Percentiles rank a stretch among this genome's conserved stretches.
Evolutionary conservation across 2,113 vertebrate genomes (phyloP).

Genomic region (Zosterops hypoxanthus): DNA sequence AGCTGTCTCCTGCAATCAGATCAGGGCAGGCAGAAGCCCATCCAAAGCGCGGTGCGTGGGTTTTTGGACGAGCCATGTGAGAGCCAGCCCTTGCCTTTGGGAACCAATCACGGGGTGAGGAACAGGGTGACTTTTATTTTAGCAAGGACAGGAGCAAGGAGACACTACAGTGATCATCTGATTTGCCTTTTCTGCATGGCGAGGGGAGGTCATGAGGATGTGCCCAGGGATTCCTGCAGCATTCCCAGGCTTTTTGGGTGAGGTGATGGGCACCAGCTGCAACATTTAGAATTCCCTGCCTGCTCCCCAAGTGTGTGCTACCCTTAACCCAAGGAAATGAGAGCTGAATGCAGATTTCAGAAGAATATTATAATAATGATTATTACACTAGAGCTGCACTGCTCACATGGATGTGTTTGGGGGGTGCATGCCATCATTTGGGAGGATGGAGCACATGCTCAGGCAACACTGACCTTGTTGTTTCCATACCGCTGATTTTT

Average conservation of each 20-base stretch:
- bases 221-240: background rate
- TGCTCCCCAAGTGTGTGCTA: background rate
- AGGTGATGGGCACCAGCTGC: background rate
- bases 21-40: conserved; percentile 4
- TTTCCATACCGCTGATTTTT: background rate
- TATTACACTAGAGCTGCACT: background rate
- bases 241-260: background rate
- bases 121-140: conserved; percentile 9
- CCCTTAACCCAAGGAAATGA: background rate
- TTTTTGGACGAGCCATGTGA: conserved; percentile 24
- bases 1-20: conserved; percentile 31
- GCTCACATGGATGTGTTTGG: background rate
- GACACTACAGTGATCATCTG: background rate
- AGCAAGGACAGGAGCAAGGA: background rate
- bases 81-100: background rate
- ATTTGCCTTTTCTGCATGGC: background rate
- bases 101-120: background rate
- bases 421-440: background rate
- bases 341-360: background rate
- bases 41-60: background rate
- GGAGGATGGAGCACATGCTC: background rate
- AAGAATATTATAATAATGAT: background rate
- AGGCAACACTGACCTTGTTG: background rate
- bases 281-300: background rate
- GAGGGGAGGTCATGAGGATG: background rate